Evolutionary conservation across 1,140 invertebrate genomes (phyloP), one percentile per base, ranked within the genome.

Genomic region (Mesaphorura yosii): DNA sequence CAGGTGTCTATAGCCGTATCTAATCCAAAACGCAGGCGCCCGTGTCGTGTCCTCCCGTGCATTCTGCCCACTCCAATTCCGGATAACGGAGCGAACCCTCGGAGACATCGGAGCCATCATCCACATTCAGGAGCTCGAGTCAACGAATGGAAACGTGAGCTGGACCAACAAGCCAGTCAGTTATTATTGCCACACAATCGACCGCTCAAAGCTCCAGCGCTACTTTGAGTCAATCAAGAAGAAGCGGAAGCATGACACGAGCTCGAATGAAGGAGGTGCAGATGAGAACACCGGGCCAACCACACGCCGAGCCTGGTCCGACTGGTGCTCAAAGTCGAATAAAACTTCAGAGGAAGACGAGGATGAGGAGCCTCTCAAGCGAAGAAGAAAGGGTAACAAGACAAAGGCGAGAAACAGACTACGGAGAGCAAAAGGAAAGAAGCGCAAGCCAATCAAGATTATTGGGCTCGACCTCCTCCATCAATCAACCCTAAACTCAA

Each of bases 111-210:
- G 92, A 50, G 94, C 92, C 37, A 98, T 98, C 65, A 95, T 98
- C 88, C 88, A 95, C 67, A 91, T 98, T 7, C 87, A 86, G 41
- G 90, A 95, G 72, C 85, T 97, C 80, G 84, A 88, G 54, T 91
- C 93, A 6, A 70, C 95, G 46, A 83, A 84, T 66, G 92, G 91
- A 59, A 94, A 89, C 4, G 93, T 98, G 31, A 96, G 91, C 5
- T 98, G 93, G 94, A 98, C 94, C 55, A 88, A 88, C 49, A 95
- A 93, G 72, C 89, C 92, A 41, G 92, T 98, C 58, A 90, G 89
- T 46, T 98, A 97, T 76, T 98, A 91, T 78, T 76, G 96, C 58
- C 93, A 97, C 73, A 84, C 88, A 64, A 96, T 97, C 66, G 93
- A 97, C 77, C 78, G 88, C 67, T 91, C 88, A 51, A 92, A 91